These are phyloP conservation scores for Clarias macrocephalus DNA, from an alignment of 2,113 vertebrate genomes.

Conservation along the genomic window DNA sequence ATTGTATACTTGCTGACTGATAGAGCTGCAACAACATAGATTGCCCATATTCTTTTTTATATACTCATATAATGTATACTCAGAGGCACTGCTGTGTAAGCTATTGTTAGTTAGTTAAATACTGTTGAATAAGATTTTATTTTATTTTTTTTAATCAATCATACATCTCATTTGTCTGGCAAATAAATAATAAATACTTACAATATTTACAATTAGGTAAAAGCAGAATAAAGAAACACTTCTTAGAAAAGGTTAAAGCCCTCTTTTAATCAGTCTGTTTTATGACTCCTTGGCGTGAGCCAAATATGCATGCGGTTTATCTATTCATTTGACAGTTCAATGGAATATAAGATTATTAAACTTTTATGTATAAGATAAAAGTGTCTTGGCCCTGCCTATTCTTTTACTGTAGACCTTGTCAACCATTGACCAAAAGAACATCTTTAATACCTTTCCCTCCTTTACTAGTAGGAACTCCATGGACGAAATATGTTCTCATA, in stretches of 20 bases:
- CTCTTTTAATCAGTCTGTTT: conserved; percentile 3
- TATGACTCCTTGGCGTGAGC: conserved; percentile 1
- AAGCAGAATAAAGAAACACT: background rate
- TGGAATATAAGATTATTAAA: conserved; percentile 32
- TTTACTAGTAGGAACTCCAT: background rate
- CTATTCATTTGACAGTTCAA: conserved; percentile 28
- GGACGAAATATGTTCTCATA: background rate
- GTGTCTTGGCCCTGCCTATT: conserved; percentile 1
- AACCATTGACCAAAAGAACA: conserved; percentile 15
- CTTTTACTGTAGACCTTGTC: conserved; percentile 5
- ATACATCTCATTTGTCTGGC: too few relatives aligned
- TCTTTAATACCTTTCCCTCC: background rate
- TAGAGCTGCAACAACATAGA: background rate
- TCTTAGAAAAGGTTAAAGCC: conserved; percentile 5
- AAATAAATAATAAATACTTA: too few relatives aligned
- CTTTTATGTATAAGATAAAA: conserved; percentile 27
- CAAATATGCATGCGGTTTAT: background rate
- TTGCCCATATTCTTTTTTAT: background rate
- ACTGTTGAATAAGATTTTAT: too few relatives aligned
- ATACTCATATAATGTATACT: background rate
- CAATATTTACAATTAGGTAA: too few relatives aligned
- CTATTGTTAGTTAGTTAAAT: background rate
- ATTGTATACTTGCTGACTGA: background rate
- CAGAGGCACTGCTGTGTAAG: background rate
- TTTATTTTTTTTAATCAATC: too few relatives aligned